Conservation (phyloP, 2,797 vertebrate species). For the Pristis pectinata region DNA sequence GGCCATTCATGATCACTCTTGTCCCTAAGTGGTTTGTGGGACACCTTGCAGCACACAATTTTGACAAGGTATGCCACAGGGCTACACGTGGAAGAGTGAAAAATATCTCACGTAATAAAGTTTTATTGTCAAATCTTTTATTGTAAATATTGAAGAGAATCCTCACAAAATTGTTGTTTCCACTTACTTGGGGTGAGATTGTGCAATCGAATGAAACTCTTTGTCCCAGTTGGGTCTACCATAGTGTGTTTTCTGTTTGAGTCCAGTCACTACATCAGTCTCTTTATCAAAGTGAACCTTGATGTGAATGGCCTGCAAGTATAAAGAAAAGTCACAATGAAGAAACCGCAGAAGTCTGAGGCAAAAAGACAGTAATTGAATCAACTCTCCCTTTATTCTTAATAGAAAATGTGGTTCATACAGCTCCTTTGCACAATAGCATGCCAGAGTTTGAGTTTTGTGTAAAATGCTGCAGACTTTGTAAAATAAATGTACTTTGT, state of each 20-base stretch:
- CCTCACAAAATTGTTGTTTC: neutral
- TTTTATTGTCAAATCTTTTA: neutral
- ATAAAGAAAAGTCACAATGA: neutral
- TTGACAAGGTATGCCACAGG: neutral
- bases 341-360: neutral
- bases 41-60: neutral
- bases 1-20: too few relatives aligned
- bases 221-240: slow-evolving; percentile 81
- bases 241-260: slow-evolving; percentile 84
- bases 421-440: neutral
- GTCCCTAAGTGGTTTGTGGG: neutral
- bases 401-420: neutral
- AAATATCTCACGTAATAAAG: neutral
- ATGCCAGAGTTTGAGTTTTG: neutral
- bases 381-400: neutral
- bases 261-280: slow-evolving; percentile 73
- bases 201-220: slow-evolving; percentile 75
- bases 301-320: slow-evolving; percentile 62
- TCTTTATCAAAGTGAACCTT: slow-evolving; percentile 66
- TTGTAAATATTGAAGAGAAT: neutral
- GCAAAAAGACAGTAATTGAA: neutral
- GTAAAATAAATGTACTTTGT: neutral
- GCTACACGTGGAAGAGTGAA: neutral
- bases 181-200: slow-evolving; percentile 74
- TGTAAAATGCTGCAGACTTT: neutral